Conservation (phyloP, 2,888 invertebrate species). For the Macropis europaea region DNA sequence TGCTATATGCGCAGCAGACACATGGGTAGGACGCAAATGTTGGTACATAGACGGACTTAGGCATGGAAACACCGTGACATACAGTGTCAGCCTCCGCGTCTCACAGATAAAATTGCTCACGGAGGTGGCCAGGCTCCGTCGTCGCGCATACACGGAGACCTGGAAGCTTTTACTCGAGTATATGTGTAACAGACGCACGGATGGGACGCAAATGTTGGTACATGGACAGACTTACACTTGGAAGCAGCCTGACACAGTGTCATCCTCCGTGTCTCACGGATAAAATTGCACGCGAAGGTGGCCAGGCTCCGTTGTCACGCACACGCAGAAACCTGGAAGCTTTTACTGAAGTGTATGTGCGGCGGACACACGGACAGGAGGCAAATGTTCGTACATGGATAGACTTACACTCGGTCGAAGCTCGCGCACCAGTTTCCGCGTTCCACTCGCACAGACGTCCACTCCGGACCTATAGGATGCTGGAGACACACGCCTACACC, state of each 20-base stretch:
- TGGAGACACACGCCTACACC: conserved; percentile 3
- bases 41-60: background rate
- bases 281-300: background rate
- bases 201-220: no score
- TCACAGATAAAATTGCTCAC: no score
- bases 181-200: no score
- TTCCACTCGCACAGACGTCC: conserved; percentile 23
- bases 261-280: background rate
- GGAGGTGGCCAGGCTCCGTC: no score
- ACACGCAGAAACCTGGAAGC: background rate
- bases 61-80: background rate
- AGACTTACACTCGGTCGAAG: conserved; percentile 7
- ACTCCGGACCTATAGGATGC: background rate
- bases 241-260: conserved; percentile 1
- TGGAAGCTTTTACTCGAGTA: no score
- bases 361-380: no score
- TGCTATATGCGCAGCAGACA: no score
- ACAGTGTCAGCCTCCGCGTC: no score
- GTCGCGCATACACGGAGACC: no score
- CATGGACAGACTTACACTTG: background rate
- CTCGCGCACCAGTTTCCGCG: conserved; percentile 41
- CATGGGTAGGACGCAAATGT: no score
- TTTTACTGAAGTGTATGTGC: no score
- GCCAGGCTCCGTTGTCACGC: background rate
- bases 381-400: no score